Base-by-base conservation (phyloP, 2,888 invertebrate genomes). In the Phragmatobia fuliginosa region DNA sequence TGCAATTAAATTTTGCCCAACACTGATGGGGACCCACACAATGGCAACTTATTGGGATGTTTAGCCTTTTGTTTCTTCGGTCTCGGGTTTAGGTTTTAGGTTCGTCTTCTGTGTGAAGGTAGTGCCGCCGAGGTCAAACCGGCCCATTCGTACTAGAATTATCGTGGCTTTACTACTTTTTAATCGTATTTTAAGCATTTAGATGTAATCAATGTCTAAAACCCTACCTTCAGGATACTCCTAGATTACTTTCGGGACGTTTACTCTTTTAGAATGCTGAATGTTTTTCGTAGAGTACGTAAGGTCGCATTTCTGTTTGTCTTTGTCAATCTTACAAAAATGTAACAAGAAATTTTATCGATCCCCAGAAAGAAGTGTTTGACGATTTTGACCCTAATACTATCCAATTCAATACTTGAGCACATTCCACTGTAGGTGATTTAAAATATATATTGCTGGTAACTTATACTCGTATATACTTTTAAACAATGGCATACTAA, bases 241-340 rank as follows among this genome's bases (percentile, higher is more conserved):
- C 2, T 32, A 28, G 52, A 67, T 28, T 68, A 75, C 18, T 18
- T 66, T 66, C 36, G 4, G 7, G 8, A n/a, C 38, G 41, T 16
- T 18, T 28, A 28, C 41, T 28, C 16, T 25, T 56, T 49, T 16
- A 32, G 45, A 65, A 68, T 62, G 61, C 36, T 59, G 68, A 68
- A 68, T 66, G 63, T 64, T 59, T 36, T 64, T 59, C 59, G 60
- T 66, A 21, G 60, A 76, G 41, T 31, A 28, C 18, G 31, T 25
- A 21, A 62, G 63, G 72, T 70, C 73, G 66, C 63, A 63, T n/a
- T 56, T 60, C 68, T 68, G 66, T 76, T 75, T 72, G 64, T 72
- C 59, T 79, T 69, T 74, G 76, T 73, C 72, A 77, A 72, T 75
- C 66, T 74, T 63, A 70, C 71, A 70, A 69, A 75, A 71, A 71